Evolutionary conservation across 2,888 invertebrate species (phyloP), one percentile per base, ranked within the genome.

Genomic region (Eumacrocentrus americanus): DNA sequence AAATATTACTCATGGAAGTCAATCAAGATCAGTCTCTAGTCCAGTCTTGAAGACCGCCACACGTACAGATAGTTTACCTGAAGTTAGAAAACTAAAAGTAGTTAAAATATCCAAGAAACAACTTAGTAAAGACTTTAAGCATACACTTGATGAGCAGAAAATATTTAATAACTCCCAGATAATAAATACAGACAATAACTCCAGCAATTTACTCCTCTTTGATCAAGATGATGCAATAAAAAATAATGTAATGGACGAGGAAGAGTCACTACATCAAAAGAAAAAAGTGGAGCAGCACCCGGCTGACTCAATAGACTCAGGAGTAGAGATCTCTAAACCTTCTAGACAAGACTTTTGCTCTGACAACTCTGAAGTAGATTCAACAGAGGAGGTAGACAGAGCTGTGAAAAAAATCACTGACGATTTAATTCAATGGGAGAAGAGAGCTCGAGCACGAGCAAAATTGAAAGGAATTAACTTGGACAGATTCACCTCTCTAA

Each of bases 371-470:
- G 70, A 71, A 44, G 71, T 70, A 12, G 68, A 67, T 20, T 57
- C 74, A 18, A 65, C 65, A 46, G 66, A 64, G 7, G 58, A 67
- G 37, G 67, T 77, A 11, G 76, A 77, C 47, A 58, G 63, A 22
- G 75, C 67, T 9, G 72, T 78, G 23, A 53, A 57, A 11, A 65
- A 66, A 46, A 71, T 72, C 46, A 73, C 70, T 5, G 67, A 72
- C 55, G 65, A 71, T 18, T 58, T 75, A 23, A 70, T 72, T n/a
- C 47, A 70, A 11, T 67, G 67, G 37, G 73, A 74, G 34, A 64
- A 69, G 16, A 60, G 63, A 50, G 58, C 60, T 14, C 22, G 12
- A 1, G 40, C 40, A 11, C 11, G 48, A 20, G 48, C 47, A 68
- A 63, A 67, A 67, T 70, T 59, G 61, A 62, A 59, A 56, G 14